These are phyloP conservation scores for Phaethon lepturus DNA, from an alignment of 2,113 vertebrate species.

Conservation along the genomic window DNA sequence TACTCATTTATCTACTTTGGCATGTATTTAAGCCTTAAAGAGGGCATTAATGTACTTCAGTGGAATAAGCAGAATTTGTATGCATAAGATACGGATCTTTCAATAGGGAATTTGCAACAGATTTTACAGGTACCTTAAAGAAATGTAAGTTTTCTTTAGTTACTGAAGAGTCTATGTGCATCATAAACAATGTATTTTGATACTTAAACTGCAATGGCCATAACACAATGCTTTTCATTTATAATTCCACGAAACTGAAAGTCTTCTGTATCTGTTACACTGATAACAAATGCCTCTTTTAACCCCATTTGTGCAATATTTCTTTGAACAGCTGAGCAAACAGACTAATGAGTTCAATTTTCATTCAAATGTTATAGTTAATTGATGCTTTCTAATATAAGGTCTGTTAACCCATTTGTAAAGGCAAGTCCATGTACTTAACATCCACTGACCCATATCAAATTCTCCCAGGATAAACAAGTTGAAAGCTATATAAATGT, in stretches of 20 bases:
- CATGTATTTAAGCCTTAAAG: neutral
- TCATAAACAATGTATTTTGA: neutral
- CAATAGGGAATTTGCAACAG: neutral
- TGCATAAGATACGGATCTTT: neutral
- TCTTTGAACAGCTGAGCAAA: slow-evolving; percentile 72
- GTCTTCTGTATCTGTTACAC: slow-evolving; percentile 23
- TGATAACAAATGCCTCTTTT: slow-evolving; percentile 47
- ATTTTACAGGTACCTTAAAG: neutral
- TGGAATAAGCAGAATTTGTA: neutral
- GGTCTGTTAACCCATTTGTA: slow-evolving; percentile 43
- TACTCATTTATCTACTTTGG: neutral
- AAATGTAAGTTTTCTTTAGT: neutral
- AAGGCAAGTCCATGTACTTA: neutral
- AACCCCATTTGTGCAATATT: slow-evolving; percentile 51
- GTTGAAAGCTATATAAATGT: slow-evolving; percentile 7
- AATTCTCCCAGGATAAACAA: slow-evolving; percentile 20
- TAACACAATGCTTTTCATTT: slow-evolving; percentile 13
- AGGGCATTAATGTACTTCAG: neutral
- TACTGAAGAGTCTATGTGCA: neutral
- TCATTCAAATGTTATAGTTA: slow-evolving; percentile 63
- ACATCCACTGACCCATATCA: neutral
- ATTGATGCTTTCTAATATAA: slow-evolving; percentile 54
- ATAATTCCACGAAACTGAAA: slow-evolving; percentile 23
- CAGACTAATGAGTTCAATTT: slow-evolving; percentile 67
- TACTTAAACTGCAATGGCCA: neutral